A percentile compares a stretch with the other conserved stretches of the same genome.
Evolutionary conservation across 2,797 vertebrate genomes (phyloP).

Genomic region (Potorous gilbertii): DNA sequence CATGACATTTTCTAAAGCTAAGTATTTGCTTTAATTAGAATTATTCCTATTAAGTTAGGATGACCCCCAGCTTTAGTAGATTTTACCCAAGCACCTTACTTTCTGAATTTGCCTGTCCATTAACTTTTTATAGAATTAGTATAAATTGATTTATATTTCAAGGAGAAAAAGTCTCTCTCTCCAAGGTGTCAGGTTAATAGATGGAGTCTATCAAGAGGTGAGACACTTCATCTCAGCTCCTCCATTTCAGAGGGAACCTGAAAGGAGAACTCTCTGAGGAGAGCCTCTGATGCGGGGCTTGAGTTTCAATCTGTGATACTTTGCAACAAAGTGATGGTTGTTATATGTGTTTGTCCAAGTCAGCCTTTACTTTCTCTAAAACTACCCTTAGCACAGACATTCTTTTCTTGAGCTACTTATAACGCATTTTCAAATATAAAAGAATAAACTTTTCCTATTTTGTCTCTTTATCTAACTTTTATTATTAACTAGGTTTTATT

Average conservation of each 20-base stretch:
- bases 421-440: background rate
- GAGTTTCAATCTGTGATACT: background rate
- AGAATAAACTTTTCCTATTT: background rate
- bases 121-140: background rate
- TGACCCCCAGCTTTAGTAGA: background rate
- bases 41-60: rapidly evolving
- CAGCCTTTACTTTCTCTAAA: background rate
- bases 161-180: background rate
- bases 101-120: background rate
- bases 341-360: background rate
- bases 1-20: too few relatives aligned
- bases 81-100: background rate
- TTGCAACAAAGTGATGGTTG: background rate
- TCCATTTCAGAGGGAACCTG: background rate
- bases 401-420: background rate
- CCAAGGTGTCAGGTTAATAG: background rate
- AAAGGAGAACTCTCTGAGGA: background rate
- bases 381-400: background rate
- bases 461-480: background rate
- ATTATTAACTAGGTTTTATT: background rate
- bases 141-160: background rate
- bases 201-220: background rate
- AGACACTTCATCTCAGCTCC: background rate
- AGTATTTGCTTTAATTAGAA: background rate
- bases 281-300: background rate